phyloP scores from a whole-genome alignment of 2,113 vertebrate species.

The Anthoscopus minutus region DNA sequence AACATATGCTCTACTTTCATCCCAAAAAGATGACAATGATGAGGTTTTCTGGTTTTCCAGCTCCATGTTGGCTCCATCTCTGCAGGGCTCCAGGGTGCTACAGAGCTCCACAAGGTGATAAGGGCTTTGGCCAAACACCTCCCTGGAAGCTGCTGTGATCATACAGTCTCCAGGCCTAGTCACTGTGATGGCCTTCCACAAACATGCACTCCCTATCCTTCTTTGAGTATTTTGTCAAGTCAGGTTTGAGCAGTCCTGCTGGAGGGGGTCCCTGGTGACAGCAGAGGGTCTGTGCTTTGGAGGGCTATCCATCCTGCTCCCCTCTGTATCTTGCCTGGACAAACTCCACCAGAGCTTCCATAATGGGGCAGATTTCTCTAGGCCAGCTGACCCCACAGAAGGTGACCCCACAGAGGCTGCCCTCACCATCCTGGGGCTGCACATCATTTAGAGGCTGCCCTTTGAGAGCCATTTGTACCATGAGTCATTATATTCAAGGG shows the following conservation, averaged over 20 bases:
- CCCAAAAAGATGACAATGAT: background rate
- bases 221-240: background rate
- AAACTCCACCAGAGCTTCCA: background rate
- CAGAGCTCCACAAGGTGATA: background rate
- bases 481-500: background rate
- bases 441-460: background rate
- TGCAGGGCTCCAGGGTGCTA: background rate
- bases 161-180: background rate
- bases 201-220: background rate
- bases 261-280: background rate
- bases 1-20: background rate
- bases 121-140: background rate
- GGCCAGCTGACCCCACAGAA: rapidly evolving
- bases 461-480: background rate
- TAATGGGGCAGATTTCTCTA: background rate
- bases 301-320: background rate
- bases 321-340: background rate
- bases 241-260: background rate
- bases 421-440: background rate
- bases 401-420: background rate
- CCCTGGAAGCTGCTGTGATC: background rate
- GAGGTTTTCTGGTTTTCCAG: background rate
- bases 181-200: background rate
- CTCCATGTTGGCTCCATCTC: background rate
- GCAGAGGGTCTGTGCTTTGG: background rate